These are phyloP conservation scores for Drosophila parthenogenetica DNA, from an alignment of 2,888 invertebrate species.

Conservation along the genomic window DNA sequence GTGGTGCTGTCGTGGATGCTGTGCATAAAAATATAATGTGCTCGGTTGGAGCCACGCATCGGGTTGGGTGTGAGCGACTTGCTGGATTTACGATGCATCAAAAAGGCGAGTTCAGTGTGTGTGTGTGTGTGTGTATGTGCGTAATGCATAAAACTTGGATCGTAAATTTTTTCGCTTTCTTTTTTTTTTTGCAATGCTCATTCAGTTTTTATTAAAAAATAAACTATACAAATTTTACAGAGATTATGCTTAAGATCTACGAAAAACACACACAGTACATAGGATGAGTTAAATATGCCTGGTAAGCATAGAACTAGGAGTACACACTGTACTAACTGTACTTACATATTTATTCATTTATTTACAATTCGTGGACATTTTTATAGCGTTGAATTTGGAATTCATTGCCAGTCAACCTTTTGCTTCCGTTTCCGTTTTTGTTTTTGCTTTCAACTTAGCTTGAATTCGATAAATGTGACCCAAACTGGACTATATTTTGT, in stretches of 20 bases:
- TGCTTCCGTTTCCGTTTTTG: background rate
- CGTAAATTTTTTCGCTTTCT: slow-evolving; percentile 58
- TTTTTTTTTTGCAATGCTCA: slow-evolving; percentile 39
- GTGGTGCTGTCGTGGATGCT: slow-evolving; percentile 9
- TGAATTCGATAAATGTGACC: background rate
- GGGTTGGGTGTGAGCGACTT: slow-evolving; percentile 44
- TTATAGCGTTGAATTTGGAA: slow-evolving; percentile 21
- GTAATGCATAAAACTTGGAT: slow-evolving; percentile 60
- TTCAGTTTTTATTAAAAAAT: slow-evolving; percentile 72
- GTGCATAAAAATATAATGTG: slow-evolving; percentile 68
- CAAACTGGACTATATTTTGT: background rate
- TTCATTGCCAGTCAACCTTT: slow-evolving; percentile 16
- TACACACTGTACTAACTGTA: background rate
- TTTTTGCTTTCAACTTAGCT: background rate
- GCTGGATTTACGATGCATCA: slow-evolving; percentile 67
- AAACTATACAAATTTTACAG: slow-evolving; percentile 80
- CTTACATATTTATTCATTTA: slow-evolving; percentile 15
- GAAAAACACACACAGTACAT: slow-evolving; percentile 20
- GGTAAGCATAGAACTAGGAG: slow-evolving; percentile 2
- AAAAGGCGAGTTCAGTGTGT: slow-evolving; percentile 58
- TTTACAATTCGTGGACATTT: slow-evolving; percentile 23
- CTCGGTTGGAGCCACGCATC: slow-evolving; percentile 18
- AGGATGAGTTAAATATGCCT: slow-evolving; percentile 19
- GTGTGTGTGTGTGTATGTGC: slow-evolving; percentile 18
- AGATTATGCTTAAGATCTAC: slow-evolving; percentile 61